phyloP scores from a whole-genome alignment of 2,888 invertebrate genomes.

The Parascotia fuliginaria region DNA sequence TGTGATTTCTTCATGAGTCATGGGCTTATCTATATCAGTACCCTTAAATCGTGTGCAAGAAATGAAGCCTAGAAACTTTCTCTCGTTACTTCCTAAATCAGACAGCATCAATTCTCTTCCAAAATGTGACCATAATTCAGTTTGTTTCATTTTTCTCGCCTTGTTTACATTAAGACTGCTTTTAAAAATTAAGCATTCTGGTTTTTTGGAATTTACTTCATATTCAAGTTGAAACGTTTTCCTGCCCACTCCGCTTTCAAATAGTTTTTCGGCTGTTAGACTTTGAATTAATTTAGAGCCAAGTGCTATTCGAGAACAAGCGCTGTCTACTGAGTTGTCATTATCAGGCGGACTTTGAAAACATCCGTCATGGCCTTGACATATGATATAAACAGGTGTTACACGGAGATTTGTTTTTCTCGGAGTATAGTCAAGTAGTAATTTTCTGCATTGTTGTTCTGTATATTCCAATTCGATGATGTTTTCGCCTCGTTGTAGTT shows the following conservation, averaged over 20 bases:
- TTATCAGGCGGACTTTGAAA: slow-evolving; percentile 89
- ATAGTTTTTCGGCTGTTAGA: slow-evolving; percentile 94
- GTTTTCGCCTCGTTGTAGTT: slow-evolving; percentile 88
- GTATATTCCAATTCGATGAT: slow-evolving; percentile 86
- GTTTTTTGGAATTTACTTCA: slow-evolving; percentile 83
- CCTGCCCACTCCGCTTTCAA: slow-evolving; percentile 90
- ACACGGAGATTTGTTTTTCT: slow-evolving; percentile 87
- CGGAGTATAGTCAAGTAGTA: slow-evolving; percentile 86
- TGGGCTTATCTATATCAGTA: slow-evolving; percentile 85
- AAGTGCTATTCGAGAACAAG: slow-evolving; percentile 90
- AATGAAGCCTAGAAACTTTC: slow-evolving; percentile 95
- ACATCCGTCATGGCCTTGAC: slow-evolving; percentile 91
- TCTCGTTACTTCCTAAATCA: slow-evolving; percentile 86
- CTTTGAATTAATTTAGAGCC: slow-evolving; percentile 93
- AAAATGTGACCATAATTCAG: slow-evolving; percentile 93
- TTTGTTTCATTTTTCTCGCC: slow-evolving; percentile 90
- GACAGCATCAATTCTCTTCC: slow-evolving; percentile 94
- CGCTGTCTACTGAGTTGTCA: slow-evolving; percentile 89
- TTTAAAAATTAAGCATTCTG: slow-evolving; percentile 90
- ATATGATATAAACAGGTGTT: slow-evolving; percentile 93
- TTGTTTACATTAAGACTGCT: slow-evolving; percentile 89
- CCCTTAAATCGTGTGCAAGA: slow-evolving; percentile 94
- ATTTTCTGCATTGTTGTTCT: slow-evolving; percentile 68
- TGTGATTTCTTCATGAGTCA: slow-evolving; percentile 89
- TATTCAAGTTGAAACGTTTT: slow-evolving; percentile 93